These are phyloP conservation scores for Ectropis grisescens DNA, from an alignment of 1,140 invertebrate genomes.

Conservation along the genomic window DNA sequence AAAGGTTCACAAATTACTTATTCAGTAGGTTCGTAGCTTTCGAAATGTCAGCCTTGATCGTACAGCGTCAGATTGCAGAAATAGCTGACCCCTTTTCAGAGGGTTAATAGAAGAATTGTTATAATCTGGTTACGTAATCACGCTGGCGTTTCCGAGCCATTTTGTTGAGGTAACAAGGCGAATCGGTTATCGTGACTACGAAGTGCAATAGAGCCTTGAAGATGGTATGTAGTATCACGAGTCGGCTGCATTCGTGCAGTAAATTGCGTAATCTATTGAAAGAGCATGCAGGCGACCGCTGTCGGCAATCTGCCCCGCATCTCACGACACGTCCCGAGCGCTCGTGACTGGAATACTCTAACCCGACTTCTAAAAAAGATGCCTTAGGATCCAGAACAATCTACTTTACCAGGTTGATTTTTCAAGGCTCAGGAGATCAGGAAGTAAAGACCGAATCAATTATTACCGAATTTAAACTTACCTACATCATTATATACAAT, in stretches of 20 bases:
- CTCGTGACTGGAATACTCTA: constrained; percentile 36
- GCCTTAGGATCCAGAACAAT: no score
- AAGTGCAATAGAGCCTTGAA: constrained; percentile 29
- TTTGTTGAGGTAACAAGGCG: no score
- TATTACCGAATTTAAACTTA: no score
- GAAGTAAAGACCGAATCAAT: no score
- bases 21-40: constrained; percentile 10
- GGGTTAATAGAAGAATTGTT: no score
- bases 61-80: constrained; percentile 11
- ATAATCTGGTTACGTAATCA: no score
- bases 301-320: constrained; percentile 31
- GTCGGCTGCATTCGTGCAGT: constrained; percentile 25
- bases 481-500: no score
- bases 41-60: constrained; percentile 19
- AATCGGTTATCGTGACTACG: constrained; percentile 33
- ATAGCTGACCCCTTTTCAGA: no score
- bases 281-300: constrained; percentile 23
- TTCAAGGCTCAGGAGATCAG: no score
- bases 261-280: constrained; percentile 55
- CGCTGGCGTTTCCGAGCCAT: no score
- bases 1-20: constrained; percentile 8
- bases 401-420: no score
- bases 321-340: constrained; percentile 31
- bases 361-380: no score
- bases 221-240: constrained; percentile 41